phyloP scores from a whole-genome alignment of 1,140 invertebrate species.

The Meteorus sp. region DNA sequence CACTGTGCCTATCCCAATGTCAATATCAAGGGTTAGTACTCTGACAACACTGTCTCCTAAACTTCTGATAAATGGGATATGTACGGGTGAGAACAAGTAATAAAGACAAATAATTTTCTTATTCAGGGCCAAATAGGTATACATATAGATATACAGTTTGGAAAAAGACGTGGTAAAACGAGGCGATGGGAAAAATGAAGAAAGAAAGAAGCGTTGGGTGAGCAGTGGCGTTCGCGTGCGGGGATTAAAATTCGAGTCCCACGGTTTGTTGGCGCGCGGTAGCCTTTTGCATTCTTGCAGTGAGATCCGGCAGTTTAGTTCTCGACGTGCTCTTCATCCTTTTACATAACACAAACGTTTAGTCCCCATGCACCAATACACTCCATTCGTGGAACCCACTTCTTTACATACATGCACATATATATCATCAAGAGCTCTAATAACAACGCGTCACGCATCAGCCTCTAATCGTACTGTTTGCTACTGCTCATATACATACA shows the following conservation, averaged over 20 bases:
- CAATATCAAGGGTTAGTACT: too few species aligned
- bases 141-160: too few species aligned
- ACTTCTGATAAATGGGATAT: too few species aligned
- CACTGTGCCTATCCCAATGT: too few species aligned
- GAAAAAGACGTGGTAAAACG: neutral
- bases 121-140: too few species aligned
- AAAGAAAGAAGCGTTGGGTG: conserved; percentile 25
- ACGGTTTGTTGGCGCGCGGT: conserved; percentile 38
- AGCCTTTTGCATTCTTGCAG: conserved; percentile 45
- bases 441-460: too few species aligned
- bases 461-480: too few species aligned
- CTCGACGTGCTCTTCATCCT: conserved; percentile 29
- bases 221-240: conserved; percentile 45
- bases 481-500: too few species aligned
- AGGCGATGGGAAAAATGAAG: neutral
- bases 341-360: conserved; percentile 43
- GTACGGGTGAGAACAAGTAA: too few species aligned
- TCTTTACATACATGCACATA: neutral
- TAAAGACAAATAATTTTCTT: too few species aligned
- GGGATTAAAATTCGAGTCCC: conserved; percentile 52
- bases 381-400: neutral
- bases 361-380: neutral
- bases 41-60: too few species aligned
- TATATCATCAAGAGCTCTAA: conserved; percentile 7
- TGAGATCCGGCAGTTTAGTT: conserved; percentile 28